phyloP scores from a whole-genome alignment of 2,888 invertebrate genomes.

The Tiliacea citrago region DNA sequence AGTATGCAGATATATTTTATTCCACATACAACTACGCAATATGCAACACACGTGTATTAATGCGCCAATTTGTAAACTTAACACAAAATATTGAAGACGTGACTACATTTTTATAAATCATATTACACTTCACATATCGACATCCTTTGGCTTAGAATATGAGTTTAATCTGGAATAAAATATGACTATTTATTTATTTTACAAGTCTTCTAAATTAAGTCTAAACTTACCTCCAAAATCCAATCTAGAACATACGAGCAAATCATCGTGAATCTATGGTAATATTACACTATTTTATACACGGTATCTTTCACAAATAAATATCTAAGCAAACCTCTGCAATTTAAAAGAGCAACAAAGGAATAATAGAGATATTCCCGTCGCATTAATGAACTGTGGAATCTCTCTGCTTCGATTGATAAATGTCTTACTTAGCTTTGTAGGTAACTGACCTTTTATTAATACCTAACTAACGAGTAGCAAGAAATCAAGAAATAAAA shows the following conservation, averaged over 20 bases:
- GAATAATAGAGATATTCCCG: constrained; percentile 9
- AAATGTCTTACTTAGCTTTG: constrained; percentile 31
- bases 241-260: neutral
- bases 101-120: neutral
- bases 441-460: constrained; percentile 21
- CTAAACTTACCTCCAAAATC: neutral
- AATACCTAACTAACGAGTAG: neutral
- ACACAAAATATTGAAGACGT: neutral
- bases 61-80: neutral
- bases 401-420: constrained; percentile 30
- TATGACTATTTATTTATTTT: neutral
- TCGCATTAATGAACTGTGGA: constrained; percentile 15
- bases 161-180: neutral
- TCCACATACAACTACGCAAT: constrained; percentile 11
- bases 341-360: constrained; percentile 18
- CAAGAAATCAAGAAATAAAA: neutral
- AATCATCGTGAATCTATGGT: neutral
- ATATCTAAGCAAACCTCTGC: neutral
- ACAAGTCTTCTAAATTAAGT: neutral
- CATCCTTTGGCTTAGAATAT: neutral
- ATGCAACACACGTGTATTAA: neutral
- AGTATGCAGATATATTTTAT: constrained; percentile 33
- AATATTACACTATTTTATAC: neutral
- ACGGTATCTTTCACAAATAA: neutral
- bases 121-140: neutral